These are phyloP conservation scores for Lottia gigantea DNA, from an alignment of 2,888 invertebrate genomes.

Conservation along the genomic window DNA sequence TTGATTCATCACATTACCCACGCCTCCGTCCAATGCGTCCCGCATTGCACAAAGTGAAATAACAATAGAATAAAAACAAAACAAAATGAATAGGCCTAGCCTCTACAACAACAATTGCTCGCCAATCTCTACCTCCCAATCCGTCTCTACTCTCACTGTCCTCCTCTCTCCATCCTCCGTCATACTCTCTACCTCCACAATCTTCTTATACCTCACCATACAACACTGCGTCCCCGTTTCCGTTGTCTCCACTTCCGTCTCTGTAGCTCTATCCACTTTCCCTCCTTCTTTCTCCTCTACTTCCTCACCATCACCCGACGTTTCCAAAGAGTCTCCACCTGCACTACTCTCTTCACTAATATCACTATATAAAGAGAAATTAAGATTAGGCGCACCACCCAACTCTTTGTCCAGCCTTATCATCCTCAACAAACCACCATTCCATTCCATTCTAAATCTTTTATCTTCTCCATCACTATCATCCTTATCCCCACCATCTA, in stretches of 20 bases:
- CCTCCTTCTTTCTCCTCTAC: not conserved
- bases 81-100: too few relatives aligned
- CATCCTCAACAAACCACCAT: not conserved
- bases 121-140: not conserved
- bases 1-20: not conserved
- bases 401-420: not conserved
- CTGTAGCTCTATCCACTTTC: not conserved
- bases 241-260: not conserved
- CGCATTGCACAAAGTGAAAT: not conserved
- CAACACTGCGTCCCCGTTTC: not conserved
- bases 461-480: not conserved
- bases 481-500: too few relatives aligned
- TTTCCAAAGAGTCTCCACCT: not conserved
- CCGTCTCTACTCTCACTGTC: not conserved
- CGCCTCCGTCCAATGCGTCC: slow-evolving; percentile 6
- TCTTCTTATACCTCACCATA: not conserved
- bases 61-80: not conserved
- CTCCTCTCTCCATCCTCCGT: not conserved
- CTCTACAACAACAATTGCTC: not conserved
- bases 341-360: not conserved
- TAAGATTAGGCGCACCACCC: not conserved
- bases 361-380: not conserved
- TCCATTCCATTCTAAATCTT: not conserved
- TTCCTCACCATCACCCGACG: not conserved
- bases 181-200: not conserved